These are phyloP conservation scores for Maconellicoccus hirsutus DNA, from an alignment of 1,140 invertebrate species.

Conservation along the genomic window DNA sequence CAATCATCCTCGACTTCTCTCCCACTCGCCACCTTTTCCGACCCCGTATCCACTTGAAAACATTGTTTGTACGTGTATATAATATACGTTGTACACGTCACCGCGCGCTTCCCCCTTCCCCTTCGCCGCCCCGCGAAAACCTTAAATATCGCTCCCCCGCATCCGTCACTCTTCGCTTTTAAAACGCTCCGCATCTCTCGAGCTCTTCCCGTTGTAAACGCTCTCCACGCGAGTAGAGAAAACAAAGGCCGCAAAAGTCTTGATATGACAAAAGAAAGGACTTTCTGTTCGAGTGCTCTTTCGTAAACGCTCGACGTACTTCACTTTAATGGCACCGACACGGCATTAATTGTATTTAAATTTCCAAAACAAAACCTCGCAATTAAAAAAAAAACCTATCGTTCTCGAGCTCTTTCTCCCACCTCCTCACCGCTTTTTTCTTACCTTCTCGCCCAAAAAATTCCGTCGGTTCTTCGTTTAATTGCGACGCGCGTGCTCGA, in stretches of 20 bases:
- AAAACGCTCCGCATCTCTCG: not conserved
- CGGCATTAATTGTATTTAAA: constrained; percentile 22
- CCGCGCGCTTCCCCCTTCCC: too few relatives aligned
- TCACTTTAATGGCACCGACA: constrained; percentile 21
- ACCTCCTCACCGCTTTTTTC: not conserved
- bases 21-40: not conserved
- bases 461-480: too few relatives aligned
- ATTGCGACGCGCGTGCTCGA: too few relatives aligned
- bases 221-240: not conserved
- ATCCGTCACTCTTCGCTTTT: too few relatives aligned
- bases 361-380: constrained; percentile 20
- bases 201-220: not conserved
- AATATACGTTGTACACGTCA: too few relatives aligned
- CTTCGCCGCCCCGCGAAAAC: too few relatives aligned
- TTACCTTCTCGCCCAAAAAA: too few relatives aligned
- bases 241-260: constrained; percentile 10
- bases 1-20: not conserved
- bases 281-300: constrained; percentile 15
- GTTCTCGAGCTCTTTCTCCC: not conserved
- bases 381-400: constrained; percentile 14
- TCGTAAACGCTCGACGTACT: constrained; percentile 18
- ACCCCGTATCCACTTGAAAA: not conserved
- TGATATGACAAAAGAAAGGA: constrained; percentile 16
- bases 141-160: not conserved
- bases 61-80: too few relatives aligned